Evolutionary conservation across 2,113 vertebrate species (phyloP).

Genomic region (Antigone vipio): DNA sequence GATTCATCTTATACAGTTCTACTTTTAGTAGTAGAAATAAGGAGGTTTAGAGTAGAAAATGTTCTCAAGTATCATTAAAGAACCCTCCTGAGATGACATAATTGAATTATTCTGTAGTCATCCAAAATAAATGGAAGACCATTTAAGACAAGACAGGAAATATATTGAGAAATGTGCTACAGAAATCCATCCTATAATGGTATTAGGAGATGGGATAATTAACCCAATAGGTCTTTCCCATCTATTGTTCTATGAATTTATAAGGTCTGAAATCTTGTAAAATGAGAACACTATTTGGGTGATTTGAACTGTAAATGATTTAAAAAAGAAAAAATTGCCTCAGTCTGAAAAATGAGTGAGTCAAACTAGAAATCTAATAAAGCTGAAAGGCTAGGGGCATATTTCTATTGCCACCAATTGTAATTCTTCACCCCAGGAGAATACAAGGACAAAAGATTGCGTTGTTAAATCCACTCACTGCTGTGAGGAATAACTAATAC

Average conservation of each 20-base stretch:
- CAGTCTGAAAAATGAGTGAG: not conserved
- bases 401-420: not conserved
- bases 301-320: not conserved
- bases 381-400: not conserved
- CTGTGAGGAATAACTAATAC: not conserved
- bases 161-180: not conserved
- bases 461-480: not conserved
- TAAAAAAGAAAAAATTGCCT: not conserved
- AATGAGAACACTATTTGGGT: not conserved
- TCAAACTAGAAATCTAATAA: conserved; percentile 9
- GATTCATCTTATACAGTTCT: not conserved
- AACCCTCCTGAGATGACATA: not conserved
- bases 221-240: not conserved
- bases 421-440: not conserved
- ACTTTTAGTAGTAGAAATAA: not conserved
- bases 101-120: not conserved
- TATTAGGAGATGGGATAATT: not conserved
- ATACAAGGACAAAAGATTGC: not conserved
- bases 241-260: conserved; percentile 2
- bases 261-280: not conserved
- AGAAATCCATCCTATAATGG: not conserved
- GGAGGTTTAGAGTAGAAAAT: not conserved
- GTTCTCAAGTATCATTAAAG: not conserved
- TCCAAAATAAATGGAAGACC: not conserved
- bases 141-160: not conserved